Evolutionary conservation across 2,113 vertebrate genomes (phyloP), one percentile per base, ranked within the genome.

Genomic region (Phalacrocorax pelagicus): DNA sequence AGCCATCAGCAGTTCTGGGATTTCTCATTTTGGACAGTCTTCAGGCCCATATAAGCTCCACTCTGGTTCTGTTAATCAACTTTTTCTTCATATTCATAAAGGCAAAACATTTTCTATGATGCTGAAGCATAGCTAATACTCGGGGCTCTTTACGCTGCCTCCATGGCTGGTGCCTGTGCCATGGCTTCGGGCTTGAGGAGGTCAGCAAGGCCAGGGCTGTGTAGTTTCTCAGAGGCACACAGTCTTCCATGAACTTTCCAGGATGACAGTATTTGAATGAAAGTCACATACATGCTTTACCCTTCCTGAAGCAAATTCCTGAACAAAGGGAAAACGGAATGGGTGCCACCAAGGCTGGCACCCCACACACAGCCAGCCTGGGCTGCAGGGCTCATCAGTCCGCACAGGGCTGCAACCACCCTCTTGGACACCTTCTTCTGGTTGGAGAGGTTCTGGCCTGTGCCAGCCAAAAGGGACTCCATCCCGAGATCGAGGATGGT

Each of bases 271-370:
- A 42, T 75, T 58, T 54, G 29, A 80, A 70, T 2, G 10, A 59
- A 71, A 38, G 7, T 70, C 19, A 29, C 18, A 58, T 2, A 2
- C 13, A 21, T 1, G 1, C 9, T 54, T 18, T 54, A 1, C n/a
- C 23, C 16, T 42, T 71, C 46, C 14, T 65, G 74, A 26, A 81
- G 4, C 26, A 85, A 70, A 70, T 54, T 80, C 27, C 10, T 77
- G n/a, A 75, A 38, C 9, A 49, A 69, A 70, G 6, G 5, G 23
- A 20, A 57, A 81, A 69, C 40, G 19, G 11, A 75, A 17, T 0
- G 0, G 4, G 11, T 63, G 16, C 2, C 19, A 15, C 17, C 8
- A 51, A 63, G 20, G 20, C 30, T 80, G n/a, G 17, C 2, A 1
- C 5, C 10, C 3, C 34, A 46, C 1, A 6, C 6, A 46, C 29